Conservation (phyloP, 1,140 invertebrate species). For the Drosophila mauritiana region DNA sequence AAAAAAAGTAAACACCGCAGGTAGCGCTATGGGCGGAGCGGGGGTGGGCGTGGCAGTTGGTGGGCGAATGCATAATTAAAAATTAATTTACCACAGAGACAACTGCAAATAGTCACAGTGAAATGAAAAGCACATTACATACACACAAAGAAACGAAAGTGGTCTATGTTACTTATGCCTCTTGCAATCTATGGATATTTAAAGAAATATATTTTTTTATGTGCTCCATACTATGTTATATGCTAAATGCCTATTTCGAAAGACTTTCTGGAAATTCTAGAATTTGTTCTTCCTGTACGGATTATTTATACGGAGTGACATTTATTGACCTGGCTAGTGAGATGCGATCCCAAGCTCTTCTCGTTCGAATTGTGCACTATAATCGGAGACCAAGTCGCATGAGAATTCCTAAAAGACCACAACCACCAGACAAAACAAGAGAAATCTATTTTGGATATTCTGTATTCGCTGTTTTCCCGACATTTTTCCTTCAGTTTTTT, state of each 20-base stretch:
- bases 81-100: conserved; percentile 66
- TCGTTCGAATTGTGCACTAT: conserved; percentile 2
- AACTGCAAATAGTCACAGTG: conserved; percentile 15
- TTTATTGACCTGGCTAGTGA: conserved; percentile 34
- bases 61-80: conserved; percentile 66
- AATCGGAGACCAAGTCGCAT: conserved; percentile 32
- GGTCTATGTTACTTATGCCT: too few species aligned
- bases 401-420: conserved; percentile 21
- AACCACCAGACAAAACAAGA: conserved; percentile 1
- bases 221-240: not conserved
- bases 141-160: conserved; percentile 2
- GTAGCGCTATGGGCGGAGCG: conserved; percentile 4
- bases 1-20: conserved; percentile 73
- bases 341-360: not conserved
- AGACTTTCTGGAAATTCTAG: not conserved
- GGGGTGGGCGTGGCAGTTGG: not conserved
- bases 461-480: not conserved
- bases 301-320: not conserved
- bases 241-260: not conserved
- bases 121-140: conserved; percentile 33
- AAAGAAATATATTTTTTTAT: not conserved
- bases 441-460: conserved; percentile 38
- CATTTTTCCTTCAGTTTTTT: not conserved
- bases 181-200: too few species aligned
- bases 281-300: not conserved